Percentiles rank a stretch among this genome's conserved stretches.
Evolutionary conservation across 2,113 vertebrate species (phyloP).

Genomic region (Illadopsis cleaveri): DNA sequence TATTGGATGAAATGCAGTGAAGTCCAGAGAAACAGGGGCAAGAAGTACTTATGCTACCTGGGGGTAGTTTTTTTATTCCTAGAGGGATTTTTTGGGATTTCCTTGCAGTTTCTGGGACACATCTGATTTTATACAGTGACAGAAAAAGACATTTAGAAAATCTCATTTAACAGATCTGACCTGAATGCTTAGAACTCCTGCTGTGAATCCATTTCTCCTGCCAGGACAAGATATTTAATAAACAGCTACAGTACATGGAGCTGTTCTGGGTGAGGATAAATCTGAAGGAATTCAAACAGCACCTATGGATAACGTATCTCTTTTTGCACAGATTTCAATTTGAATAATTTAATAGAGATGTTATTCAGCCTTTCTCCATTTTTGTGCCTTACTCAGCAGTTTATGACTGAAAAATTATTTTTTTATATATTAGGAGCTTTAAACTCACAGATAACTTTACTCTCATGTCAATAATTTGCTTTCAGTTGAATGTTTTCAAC

Average conservation of each 20-base stretch:
- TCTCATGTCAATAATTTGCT: accelerated
- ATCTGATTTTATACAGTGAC: neutral
- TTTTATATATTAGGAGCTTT: neutral
- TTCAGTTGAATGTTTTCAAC: neutral
- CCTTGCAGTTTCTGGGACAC: neutral
- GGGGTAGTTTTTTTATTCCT: neutral
- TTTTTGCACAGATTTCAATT: neutral
- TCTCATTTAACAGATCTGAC: neutral
- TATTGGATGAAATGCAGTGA: neutral
- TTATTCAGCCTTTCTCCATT: neutral
- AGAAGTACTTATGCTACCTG: neutral
- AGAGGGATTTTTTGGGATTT: neutral
- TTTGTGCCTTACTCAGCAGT: neutral
- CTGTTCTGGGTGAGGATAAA: neutral
- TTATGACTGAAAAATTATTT: neutral
- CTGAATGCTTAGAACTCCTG: neutral
- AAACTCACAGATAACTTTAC: neutral
- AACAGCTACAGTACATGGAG: accelerated
- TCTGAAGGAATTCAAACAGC: neutral
- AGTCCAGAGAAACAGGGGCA: neutral
- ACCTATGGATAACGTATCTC: accelerated
- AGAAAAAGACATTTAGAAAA: neutral
- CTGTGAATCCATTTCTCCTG: neutral
- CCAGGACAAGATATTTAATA: neutral
- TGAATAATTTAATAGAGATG: neutral